Evolutionary conservation across 2,113 vertebrate genomes (phyloP).

Genomic region (Andinoacara biseriatus): DNA sequence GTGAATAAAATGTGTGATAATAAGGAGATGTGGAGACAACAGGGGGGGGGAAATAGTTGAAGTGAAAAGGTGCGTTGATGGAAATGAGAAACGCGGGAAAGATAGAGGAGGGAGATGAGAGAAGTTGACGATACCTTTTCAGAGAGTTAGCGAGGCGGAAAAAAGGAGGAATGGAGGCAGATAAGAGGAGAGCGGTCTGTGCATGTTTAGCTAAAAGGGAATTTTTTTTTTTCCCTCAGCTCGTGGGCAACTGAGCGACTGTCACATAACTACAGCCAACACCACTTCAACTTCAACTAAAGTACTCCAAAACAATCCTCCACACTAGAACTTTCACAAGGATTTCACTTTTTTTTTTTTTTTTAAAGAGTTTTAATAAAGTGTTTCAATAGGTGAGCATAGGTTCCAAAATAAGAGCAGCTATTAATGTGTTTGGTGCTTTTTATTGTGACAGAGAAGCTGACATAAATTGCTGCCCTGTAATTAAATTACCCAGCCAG

Average conservation of each 20-base stretch:
- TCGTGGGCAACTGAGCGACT: slow-evolving; percentile 34
- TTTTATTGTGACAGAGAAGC: neutral
- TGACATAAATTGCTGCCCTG: neutral
- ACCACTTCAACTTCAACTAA: slow-evolving; percentile 46
- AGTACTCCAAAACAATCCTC: slow-evolving; percentile 38
- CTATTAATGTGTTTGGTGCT: neutral
- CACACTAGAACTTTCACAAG: slow-evolving; percentile 11
- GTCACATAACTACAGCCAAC: slow-evolving; percentile 42
- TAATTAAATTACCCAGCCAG: neutral
- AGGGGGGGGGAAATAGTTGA: slow-evolving; percentile 3
- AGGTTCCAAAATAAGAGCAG: neutral
- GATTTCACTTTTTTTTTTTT: slow-evolving; percentile 2
- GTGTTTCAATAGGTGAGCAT: neutral
- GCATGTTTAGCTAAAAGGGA: slow-evolving; percentile 54
- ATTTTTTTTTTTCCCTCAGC: slow-evolving; percentile 24
- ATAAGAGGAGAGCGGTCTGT: slow-evolving; percentile 53
- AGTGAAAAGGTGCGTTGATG: slow-evolving; percentile 40
- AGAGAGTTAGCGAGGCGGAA: slow-evolving; percentile 50
- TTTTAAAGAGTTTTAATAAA: slow-evolving; percentile 18
- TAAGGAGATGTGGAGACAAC: neutral
- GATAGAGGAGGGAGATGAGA: slow-evolving; percentile 36
- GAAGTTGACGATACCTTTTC: slow-evolving; percentile 46
- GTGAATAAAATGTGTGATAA: slow-evolving; percentile 14
- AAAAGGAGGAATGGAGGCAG: slow-evolving; percentile 40
- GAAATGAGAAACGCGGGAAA: slow-evolving; percentile 23